A percentile compares a stretch with the other conserved stretches of the same genome.
These are phyloP conservation scores for Drosophila ercepeae DNA, from an alignment of 1,140 invertebrate genomes.

Conservation along the genomic window DNA sequence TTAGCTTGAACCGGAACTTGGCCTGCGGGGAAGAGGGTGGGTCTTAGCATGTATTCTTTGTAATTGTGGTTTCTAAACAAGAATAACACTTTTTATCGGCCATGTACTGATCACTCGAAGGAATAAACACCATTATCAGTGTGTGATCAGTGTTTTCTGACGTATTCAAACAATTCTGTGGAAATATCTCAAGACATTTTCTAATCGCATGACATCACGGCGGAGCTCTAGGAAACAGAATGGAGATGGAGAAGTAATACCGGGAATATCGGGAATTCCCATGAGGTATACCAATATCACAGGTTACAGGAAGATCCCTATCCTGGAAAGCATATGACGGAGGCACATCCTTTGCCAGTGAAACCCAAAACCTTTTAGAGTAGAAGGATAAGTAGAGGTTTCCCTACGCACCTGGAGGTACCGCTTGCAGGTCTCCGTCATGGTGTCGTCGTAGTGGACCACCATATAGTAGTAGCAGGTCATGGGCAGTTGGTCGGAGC, in stretches of 20 bases:
- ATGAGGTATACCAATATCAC: too few species aligned
- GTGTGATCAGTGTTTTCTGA: not conserved
- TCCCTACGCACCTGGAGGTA: conserved; percentile 50
- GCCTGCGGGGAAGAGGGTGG: conserved; percentile 8
- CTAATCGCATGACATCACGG: not conserved
- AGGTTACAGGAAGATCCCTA: not conserved
- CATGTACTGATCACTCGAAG: not conserved
- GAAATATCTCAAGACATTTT: not conserved
- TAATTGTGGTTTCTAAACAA: not conserved
- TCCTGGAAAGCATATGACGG: too few species aligned
- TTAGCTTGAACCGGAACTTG: conserved; percentile 61
- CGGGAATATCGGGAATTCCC: too few species aligned
- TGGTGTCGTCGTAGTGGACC: conserved; percentile 77
- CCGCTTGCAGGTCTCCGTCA: conserved; percentile 65
- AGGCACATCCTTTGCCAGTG: too few species aligned
- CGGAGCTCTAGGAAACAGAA: not conserved
- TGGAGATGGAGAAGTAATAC: too few species aligned
- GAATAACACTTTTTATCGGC: not conserved
- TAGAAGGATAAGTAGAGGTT: too few species aligned
- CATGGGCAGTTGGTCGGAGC: conserved; percentile 64
- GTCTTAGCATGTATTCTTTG: not conserved
- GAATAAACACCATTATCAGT: not conserved
- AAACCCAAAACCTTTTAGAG: too few species aligned
- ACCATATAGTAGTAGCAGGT: conserved; percentile 82
- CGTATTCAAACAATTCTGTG: not conserved